Conservation (phyloP, 1,140 invertebrate species). For the Hermetia illucens region DNA sequence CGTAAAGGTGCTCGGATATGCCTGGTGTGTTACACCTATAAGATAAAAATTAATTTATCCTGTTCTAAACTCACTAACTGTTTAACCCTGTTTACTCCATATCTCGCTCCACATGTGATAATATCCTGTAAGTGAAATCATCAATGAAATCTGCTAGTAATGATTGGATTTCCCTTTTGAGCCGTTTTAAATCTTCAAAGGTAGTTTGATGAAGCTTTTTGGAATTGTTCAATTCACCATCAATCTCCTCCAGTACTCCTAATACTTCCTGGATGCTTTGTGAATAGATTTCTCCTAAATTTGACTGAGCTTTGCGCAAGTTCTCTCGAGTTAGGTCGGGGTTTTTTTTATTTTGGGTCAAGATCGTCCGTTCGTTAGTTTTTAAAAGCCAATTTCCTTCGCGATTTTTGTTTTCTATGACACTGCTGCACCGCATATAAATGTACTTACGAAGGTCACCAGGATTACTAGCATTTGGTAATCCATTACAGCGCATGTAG, state of each 20-base stretch:
- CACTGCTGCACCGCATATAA: slow-evolving; percentile 39
- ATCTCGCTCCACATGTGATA: slow-evolving; percentile 28
- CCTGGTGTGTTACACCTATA: neutral
- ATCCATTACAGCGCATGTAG: slow-evolving; percentile 43
- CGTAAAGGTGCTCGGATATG: neutral
- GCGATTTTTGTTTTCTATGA: slow-evolving; percentile 31
- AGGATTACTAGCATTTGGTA: slow-evolving; percentile 42
- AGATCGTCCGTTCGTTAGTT: slow-evolving; percentile 25
- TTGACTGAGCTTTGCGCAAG: slow-evolving; percentile 20
- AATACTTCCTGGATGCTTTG: slow-evolving; percentile 30
- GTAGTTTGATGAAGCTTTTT: slow-evolving; percentile 12
- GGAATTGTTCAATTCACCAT: slow-evolving; percentile 17
- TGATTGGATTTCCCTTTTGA: slow-evolving; percentile 23
- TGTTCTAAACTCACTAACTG: neutral
- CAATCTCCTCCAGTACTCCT: slow-evolving; percentile 25
- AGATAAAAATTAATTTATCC: neutral
- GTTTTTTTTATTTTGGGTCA: slow-evolving; percentile 23
- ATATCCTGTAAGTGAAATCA: slow-evolving; percentile 28
- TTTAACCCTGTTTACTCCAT: slow-evolving; percentile 19
- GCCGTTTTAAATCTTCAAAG: slow-evolving; percentile 13
- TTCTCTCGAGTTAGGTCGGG: slow-evolving; percentile 19
- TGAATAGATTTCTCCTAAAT: slow-evolving; percentile 25
- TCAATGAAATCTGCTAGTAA: slow-evolving; percentile 23
- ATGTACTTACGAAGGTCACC: slow-evolving; percentile 45
- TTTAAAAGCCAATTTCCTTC: slow-evolving; percentile 27